Evolutionary conservation across 2,113 vertebrate genomes (phyloP).

Genomic region (Eubucco bourcierii): DNA sequence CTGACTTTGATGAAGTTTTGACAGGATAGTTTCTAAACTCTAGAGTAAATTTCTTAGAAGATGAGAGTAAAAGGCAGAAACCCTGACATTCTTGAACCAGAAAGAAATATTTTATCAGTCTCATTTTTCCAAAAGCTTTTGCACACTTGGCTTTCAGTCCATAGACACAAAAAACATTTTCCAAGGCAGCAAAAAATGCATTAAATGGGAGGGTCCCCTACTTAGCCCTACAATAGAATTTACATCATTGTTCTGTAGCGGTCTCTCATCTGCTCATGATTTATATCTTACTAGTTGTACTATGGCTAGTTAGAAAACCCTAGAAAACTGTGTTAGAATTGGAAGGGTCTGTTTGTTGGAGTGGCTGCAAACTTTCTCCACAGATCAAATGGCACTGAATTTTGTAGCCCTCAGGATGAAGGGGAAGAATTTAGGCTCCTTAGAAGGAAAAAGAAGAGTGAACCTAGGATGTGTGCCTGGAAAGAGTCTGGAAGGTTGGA

Average conservation of each 20-base stretch:
- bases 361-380: neutral
- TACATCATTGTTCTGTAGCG: neutral
- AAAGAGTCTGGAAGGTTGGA: neutral
- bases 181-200: neutral
- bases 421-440: neutral
- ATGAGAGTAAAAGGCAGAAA: neutral
- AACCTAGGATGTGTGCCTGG: neutral
- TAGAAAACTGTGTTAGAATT: neutral
- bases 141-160: neutral
- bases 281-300: neutral
- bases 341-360: neutral
- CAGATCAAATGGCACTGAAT: neutral
- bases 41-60: neutral
- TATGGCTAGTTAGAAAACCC: neutral
- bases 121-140: neutral
- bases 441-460: neutral
- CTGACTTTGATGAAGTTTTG: neutral
- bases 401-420: neutral
- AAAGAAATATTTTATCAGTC: neutral
- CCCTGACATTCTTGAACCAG: neutral
- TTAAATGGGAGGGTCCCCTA: neutral
- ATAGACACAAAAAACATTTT: neutral
- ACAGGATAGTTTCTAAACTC: neutral
- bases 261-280: neutral
- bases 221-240: neutral